phyloP scores from a whole-genome alignment of 35 echinoderm and acorn worm species.

The Anneissia japonica region DNA sequence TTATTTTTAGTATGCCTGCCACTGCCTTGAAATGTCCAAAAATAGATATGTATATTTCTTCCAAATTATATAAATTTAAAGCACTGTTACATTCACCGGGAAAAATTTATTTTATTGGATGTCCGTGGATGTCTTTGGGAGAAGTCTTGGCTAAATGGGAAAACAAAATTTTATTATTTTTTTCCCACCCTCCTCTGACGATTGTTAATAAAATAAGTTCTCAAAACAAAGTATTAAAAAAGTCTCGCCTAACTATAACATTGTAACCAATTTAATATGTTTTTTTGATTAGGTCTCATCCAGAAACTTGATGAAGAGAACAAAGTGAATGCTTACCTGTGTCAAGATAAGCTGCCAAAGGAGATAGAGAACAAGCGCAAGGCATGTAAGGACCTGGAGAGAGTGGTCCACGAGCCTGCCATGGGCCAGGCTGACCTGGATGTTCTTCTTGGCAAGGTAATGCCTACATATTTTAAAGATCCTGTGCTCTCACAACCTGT shows the following conservation, averaged over 20 bases:
- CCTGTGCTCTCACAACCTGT: neutral
- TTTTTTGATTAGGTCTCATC: conserved; percentile 89
- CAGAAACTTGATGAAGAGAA: conserved; percentile 97
- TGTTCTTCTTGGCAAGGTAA: conserved; percentile 59
- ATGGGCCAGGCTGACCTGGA: conserved; percentile 95
- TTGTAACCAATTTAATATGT: too few species aligned
- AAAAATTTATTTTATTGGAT: too few species aligned
- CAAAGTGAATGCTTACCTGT: conserved; percentile 93
- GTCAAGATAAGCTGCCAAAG: conserved; percentile 86
- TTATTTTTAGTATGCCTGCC: too few species aligned
- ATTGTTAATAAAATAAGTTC: neutral
- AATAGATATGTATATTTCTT: too few species aligned
- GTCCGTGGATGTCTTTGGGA: too few species aligned
- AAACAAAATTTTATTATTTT: neutral
- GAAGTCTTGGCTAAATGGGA: neutral
- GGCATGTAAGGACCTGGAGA: conserved; percentile 67
- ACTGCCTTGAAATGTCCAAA: too few species aligned
- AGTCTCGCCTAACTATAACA: too few species aligned
- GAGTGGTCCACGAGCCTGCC: conserved; percentile 82
- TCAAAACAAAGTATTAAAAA: too few species aligned
- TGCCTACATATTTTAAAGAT: too few species aligned
- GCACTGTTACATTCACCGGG: too few species aligned
- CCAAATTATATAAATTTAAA: too few species aligned
- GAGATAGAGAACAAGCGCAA: conserved; percentile 62
- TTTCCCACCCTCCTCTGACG: neutral